Evolutionary conservation across 2,797 vertebrate species (phyloP).

Genomic region (Cryptoblepharus egeriae): DNA sequence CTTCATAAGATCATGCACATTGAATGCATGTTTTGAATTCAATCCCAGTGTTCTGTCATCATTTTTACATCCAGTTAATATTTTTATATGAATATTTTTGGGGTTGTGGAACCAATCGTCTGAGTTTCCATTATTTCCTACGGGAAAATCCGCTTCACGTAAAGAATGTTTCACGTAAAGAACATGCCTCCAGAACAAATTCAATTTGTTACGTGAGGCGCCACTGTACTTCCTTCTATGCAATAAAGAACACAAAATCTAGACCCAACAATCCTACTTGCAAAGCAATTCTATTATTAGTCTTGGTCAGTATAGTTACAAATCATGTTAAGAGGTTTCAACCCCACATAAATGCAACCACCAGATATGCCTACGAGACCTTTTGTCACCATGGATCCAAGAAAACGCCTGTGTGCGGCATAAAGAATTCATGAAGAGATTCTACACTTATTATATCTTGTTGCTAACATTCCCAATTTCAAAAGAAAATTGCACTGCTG

Average conservation of each 20-base stretch:
- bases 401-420: background rate
- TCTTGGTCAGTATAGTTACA: background rate
- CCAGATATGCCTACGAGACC: background rate
- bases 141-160: too few relatives aligned
- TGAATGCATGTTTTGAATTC: too few relatives aligned
- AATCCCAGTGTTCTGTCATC: too few relatives aligned
- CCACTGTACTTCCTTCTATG: background rate
- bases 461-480: conserved; percentile 10
- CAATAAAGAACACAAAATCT: background rate
- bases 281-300: conserved; percentile 5
- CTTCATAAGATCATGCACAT: too few relatives aligned
- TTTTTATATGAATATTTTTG: too few relatives aligned
- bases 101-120: too few relatives aligned
- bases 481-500: background rate
- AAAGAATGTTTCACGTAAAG: too few relatives aligned
- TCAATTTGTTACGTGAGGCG: too few relatives aligned
- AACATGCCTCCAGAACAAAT: too few relatives aligned
- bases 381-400: conserved; percentile 4
- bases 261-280: accelerated
- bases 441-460: conserved; percentile 9
- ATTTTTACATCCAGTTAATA: too few relatives aligned
- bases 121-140: too few relatives aligned
- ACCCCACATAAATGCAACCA: conserved; percentile 7
- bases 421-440: conserved; percentile 8
- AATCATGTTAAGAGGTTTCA: background rate